phyloP scores from a whole-genome alignment of 2,888 invertebrate species.

The Drosophila niveifrons region DNA sequence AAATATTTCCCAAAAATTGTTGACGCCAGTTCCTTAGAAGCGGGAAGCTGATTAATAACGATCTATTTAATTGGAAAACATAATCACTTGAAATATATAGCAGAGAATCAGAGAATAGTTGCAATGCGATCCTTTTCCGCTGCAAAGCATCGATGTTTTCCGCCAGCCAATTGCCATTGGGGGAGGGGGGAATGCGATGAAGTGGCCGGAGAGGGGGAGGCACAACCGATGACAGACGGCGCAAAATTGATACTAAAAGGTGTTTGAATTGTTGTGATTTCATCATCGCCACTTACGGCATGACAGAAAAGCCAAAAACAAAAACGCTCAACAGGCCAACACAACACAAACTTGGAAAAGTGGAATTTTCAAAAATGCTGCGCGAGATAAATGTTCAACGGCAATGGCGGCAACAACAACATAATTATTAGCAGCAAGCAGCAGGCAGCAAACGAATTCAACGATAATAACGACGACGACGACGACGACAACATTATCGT shows the following conservation, averaged over 20 bases:
- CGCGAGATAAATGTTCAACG: conserved; percentile 45
- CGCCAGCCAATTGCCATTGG: conserved; percentile 18
- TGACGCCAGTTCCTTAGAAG: not conserved
- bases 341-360: conserved; percentile 65
- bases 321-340: conserved; percentile 10
- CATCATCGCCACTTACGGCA: conserved; percentile 78
- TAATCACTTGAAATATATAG: too few relatives aligned
- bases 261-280: conserved; percentile 82
- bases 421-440: conserved; percentile 64
- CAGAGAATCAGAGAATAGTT: too few relatives aligned
- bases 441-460: conserved; percentile 36
- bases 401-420: conserved; percentile 61
- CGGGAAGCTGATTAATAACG: not conserved
- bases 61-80: not conserved
- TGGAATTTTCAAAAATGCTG: conserved; percentile 73
- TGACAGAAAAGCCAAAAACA: conserved; percentile 77
- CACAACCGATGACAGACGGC: conserved; percentile 59
- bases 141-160: not conserved
- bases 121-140: not conserved
- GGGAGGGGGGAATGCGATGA: not conserved
- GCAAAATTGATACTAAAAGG: conserved; percentile 79
- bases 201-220: not conserved
- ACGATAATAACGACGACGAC: conserved; percentile 27
- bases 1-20: not conserved
- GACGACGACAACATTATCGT: conserved; percentile 76